Base-by-base conservation (phyloP, 2,113 vertebrate species). In the Pachypanchax playfairii region DNA sequence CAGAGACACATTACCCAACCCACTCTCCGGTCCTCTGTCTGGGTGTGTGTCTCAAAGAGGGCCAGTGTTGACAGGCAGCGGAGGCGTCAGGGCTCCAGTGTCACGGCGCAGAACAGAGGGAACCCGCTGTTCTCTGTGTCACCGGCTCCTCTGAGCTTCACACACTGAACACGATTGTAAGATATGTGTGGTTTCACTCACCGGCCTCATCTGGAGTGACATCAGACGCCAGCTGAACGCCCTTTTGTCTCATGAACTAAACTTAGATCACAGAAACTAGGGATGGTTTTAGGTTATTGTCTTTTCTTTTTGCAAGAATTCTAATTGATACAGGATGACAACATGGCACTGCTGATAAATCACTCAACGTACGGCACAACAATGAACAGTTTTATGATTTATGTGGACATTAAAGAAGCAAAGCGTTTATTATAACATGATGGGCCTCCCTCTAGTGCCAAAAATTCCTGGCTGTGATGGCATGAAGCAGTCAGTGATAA, bases 91-190 rank as follows among this genome's bases (percentile, higher is more conserved):
- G 75, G 67, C 58, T 79, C 82, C 73, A 53, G 75, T 68, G 73
- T 85, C 79, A 79, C 58, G 1, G 69, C 38, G 4, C n/a, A n/a
- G 64, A 69, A 85, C 85, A 87, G 84, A 84, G 68, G 74, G 69
- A 53, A 64, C 15, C 59, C 53, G 81, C 68, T 91, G 82, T 85
- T 77, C 85, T 74, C 77, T 13, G 58, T 65, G 79, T 64, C 68
- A 81, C 76, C 44, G 71, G 71, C 63, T 65, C 72, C 75, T 65
- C 82, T 62, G 52, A 70, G 66, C 55, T 74, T 42, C 57, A 20
- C 60, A 86, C 79, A 85, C 82, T 71, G 74, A 76, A 58, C 5
- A 28, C 2, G 70, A 85, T 88, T 90, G 88, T 89, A 72, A 73
- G 33, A 75, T 33, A 18, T 53, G 70, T 64, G 69, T 39, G 41